A percentile compares a stretch with the other conserved stretches of the same genome.
These are phyloP conservation scores for Bradypodion ventrale DNA, from an alignment of 2,797 vertebrate species.

Conservation along the genomic window DNA sequence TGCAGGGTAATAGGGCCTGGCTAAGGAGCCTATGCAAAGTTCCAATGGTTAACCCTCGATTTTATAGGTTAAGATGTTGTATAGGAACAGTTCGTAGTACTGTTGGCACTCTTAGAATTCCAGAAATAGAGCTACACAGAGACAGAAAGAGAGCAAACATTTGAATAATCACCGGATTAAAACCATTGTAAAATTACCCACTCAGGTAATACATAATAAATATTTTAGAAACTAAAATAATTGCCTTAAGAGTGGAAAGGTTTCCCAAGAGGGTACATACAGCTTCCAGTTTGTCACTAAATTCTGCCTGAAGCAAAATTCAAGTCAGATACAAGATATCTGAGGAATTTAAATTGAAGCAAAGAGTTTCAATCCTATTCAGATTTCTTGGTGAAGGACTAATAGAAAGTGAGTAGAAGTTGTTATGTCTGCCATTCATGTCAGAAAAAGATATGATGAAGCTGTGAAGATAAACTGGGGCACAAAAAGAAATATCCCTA, in stretches of 20 bases:
- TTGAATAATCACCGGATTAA: background rate
- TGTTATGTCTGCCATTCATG: no score
- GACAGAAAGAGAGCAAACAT: background rate
- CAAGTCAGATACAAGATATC: background rate
- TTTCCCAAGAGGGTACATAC: background rate
- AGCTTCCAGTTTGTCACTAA: background rate
- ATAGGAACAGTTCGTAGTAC: slow-evolving; percentile 18
- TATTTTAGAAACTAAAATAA: background rate
- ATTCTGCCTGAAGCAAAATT: slow-evolving; percentile 16
- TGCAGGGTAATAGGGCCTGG: no score
- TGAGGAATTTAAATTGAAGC: slow-evolving; percentile 2
- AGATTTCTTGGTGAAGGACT: background rate
- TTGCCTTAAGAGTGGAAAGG: background rate
- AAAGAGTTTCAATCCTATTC: background rate
- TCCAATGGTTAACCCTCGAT: no score
- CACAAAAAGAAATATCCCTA: background rate
- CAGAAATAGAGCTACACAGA: background rate
- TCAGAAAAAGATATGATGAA: no score
- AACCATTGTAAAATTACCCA: background rate
- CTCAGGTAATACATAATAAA: slow-evolving; percentile 1
- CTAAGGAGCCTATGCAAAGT: no score
- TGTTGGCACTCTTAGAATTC: slow-evolving; percentile 23
- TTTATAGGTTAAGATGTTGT: no score
- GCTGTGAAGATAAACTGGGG: no score
- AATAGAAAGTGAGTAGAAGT: no score